These are phyloP conservation scores for Phyllotis vaccarum DNA, from an alignment of 2,797 vertebrate species.

Conservation along the genomic window DNA sequence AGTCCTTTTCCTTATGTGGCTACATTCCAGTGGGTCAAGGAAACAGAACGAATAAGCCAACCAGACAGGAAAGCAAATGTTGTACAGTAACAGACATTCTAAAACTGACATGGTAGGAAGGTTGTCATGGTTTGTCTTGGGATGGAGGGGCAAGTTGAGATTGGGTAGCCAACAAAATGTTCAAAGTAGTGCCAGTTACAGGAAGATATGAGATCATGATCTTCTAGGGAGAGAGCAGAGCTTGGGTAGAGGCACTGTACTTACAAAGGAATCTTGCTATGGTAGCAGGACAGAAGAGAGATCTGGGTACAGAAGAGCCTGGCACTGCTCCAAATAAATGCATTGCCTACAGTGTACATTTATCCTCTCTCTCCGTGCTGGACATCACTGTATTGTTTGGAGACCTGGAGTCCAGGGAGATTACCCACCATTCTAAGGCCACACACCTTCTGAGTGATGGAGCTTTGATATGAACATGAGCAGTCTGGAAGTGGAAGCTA, in stretches of 20 bases:
- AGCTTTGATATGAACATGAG: neutral
- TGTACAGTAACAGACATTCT: neutral
- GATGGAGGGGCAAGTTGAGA: neutral
- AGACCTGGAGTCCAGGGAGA: neutral
- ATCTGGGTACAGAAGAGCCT: neutral
- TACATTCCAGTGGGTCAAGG: neutral
- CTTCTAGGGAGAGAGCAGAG: neutral
- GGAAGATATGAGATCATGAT: accelerated
- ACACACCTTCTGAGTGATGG: neutral
- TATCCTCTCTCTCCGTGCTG: neutral
- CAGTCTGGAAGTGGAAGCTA: neutral
- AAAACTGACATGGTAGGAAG: neutral
- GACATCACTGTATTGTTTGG: neutral
- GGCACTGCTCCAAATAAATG: too few species aligned
- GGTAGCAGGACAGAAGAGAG: accelerated
- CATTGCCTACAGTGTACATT: neutral
- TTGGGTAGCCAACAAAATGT: neutral
- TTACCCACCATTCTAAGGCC: neutral
- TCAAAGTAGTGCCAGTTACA: neutral
- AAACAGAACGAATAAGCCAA: neutral
- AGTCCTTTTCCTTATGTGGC: neutral
- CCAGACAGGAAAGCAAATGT: neutral
- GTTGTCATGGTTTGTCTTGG: neutral
- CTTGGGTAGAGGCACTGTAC: neutral
- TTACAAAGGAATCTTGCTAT: neutral